These are phyloP conservation scores for Magallana angulata DNA, from an alignment of 1,140 invertebrate species.

Conservation along the genomic window DNA sequence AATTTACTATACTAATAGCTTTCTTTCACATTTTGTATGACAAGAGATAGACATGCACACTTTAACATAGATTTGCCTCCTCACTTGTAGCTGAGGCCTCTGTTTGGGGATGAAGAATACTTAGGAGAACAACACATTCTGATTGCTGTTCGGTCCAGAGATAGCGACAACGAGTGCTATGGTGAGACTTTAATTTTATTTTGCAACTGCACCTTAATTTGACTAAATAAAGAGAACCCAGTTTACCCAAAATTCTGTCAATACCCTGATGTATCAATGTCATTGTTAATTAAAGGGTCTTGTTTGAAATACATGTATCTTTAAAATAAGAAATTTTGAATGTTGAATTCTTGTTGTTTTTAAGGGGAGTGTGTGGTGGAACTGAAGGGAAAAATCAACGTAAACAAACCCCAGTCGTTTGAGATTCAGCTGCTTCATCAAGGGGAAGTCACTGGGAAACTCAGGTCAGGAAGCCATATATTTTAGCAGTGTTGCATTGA, in stretches of 20 bases:
- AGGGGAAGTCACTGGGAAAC: conserved; percentile 75
- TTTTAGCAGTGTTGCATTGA: no score
- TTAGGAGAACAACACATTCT: conserved; percentile 78
- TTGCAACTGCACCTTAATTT: no score
- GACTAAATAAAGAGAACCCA: no score
- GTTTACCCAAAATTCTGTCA: no score
- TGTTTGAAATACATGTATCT: no score
- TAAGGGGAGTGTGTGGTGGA: conserved; percentile 77
- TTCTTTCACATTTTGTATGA: no score
- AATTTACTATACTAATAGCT: no score
- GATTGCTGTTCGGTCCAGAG: conserved; percentile 73
- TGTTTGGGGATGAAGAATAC: conserved; percentile 75
- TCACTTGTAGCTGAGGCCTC: conserved; percentile 70
- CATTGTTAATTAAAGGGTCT: no score
- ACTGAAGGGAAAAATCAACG: conserved; percentile 72
- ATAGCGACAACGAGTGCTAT: conserved; percentile 76
- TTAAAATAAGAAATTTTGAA: no score
- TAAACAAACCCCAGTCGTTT: conserved; percentile 68
- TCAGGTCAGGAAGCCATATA: conserved; percentile 66
- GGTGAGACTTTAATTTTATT: conserved; percentile 61
- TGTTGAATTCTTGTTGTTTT: conserved; percentile 13
- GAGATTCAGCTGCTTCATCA: conserved; percentile 71
- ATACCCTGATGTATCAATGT: no score
- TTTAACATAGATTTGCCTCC: no score
- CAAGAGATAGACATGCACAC: no score